Percentiles rank a stretch among this genome's conserved stretches.
These are phyloP conservation scores for Escarpia spicata DNA, from an alignment of 2,888 invertebrate species.

Conservation along the genomic window DNA sequence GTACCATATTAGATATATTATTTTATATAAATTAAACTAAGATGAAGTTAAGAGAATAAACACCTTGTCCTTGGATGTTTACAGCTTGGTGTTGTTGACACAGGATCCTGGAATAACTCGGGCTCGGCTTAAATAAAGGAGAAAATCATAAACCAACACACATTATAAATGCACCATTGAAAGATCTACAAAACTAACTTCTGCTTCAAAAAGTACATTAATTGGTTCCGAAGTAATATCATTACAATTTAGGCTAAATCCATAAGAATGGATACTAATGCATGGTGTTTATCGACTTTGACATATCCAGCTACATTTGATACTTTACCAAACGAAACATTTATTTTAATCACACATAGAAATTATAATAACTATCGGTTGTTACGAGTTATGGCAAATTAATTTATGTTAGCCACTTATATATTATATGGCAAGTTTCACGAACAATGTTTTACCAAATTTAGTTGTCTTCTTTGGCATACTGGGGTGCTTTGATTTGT, in stretches of 20 bases:
- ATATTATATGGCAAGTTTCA: not conserved
- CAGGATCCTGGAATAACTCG: not conserved
- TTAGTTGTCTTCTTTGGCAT: not conserved
- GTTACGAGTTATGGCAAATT: not conserved
- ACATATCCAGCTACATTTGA: not conserved
- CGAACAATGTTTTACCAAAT: not conserved
- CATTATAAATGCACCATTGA: not conserved
- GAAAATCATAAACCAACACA: not conserved
- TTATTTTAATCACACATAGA: not conserved
- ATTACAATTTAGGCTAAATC: not conserved
- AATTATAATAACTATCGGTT: not conserved
- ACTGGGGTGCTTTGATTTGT: not conserved
- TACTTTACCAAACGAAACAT: not conserved
- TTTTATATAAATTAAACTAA: not conserved
- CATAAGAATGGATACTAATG: not conserved
- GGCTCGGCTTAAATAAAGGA: not conserved
- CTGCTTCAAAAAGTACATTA: not conserved
- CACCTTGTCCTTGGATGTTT: not conserved
- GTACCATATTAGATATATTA: not conserved
- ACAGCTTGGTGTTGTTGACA: not conserved
- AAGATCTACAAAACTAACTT: not conserved
- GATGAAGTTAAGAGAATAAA: not conserved
- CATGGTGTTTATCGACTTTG: not conserved
- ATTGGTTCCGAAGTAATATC: not conserved
- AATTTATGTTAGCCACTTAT: not conserved